phyloP scores from a whole-genome alignment of 2,797 vertebrate species.

The Poeciliopsis presidionis region DNA sequence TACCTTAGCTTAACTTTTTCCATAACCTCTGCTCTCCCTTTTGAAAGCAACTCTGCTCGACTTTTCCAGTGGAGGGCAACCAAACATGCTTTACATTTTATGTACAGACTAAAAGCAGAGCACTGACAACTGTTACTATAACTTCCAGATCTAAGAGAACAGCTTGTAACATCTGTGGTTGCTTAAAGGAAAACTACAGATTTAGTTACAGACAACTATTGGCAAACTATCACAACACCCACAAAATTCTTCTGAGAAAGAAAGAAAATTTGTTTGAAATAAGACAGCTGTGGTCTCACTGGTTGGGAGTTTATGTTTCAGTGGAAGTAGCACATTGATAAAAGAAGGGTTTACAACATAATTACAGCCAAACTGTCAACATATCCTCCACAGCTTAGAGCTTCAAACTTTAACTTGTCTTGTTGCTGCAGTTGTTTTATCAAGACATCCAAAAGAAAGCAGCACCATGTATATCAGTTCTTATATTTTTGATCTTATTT shows the following conservation, averaged over 20 bases:
- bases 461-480: not conserved
- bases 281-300: not conserved
- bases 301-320: not conserved
- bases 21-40: constrained; percentile 27
- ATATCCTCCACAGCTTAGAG: not conserved
- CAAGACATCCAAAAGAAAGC: not conserved
- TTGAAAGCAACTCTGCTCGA: constrained; percentile 5
- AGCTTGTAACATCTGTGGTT: constrained; percentile 11
- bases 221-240: not conserved
- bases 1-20: constrained; percentile 44
- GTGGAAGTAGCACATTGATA: not conserved
- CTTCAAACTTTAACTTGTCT: not conserved
- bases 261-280: not conserved
- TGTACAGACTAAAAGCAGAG: not conserved
- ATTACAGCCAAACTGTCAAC: not conserved
- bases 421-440: not conserved
- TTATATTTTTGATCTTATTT: not conserved
- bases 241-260: not conserved
- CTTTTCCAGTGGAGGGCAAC: constrained; percentile 4
- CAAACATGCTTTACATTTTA: constrained; percentile 39
- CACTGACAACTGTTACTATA: constrained; percentile 25
- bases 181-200: constrained; percentile 7
- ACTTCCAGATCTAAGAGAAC: constrained; percentile 22
- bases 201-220: not conserved
- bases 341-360: not conserved